Conservation (phyloP, 2,888 invertebrate species). For the Orthonevra nobilis region DNA sequence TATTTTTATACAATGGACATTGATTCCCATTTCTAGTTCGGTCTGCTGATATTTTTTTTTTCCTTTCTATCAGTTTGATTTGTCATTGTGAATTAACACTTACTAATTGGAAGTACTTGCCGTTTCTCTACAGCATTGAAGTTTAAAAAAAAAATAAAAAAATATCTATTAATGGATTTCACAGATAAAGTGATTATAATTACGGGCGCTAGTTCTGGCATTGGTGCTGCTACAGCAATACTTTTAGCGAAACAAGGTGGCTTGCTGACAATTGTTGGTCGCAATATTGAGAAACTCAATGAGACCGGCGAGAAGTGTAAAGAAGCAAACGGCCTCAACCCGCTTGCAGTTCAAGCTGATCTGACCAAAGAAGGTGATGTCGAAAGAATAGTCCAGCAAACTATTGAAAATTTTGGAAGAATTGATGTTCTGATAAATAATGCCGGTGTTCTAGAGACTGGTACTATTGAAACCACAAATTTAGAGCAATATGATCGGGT, state of each 20-base stretch:
- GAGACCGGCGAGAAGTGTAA: constrained; percentile 83
- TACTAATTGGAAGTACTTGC: too few relatives aligned
- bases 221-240: constrained; percentile 86
- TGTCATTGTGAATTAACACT: too few relatives aligned
- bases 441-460: constrained; percentile 90
- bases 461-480: constrained; percentile 89
- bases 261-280: constrained; percentile 84
- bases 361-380: constrained; percentile 87
- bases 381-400: constrained; percentile 85
- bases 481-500: constrained; percentile 91
- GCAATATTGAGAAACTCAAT: constrained; percentile 85
- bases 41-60: too few relatives aligned
- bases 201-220: constrained; percentile 88
- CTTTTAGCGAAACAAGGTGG: constrained; percentile 85
- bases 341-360: constrained; percentile 85
- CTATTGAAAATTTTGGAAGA: constrained; percentile 85
- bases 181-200: constrained; percentile 83
- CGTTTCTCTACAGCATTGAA: too few relatives aligned
- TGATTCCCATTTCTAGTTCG: too few relatives aligned
- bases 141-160: too few relatives aligned
- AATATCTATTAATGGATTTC: constrained; percentile 77
- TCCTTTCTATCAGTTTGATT: too few relatives aligned
- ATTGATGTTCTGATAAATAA: constrained; percentile 92
- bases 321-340: constrained; percentile 76
- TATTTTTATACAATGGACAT: too few relatives aligned